Percentiles rank a stretch among this genome's conserved stretches.
Evolutionary conservation across 2,888 invertebrate species (phyloP).

Genomic region (Drosophila mimetica): DNA sequence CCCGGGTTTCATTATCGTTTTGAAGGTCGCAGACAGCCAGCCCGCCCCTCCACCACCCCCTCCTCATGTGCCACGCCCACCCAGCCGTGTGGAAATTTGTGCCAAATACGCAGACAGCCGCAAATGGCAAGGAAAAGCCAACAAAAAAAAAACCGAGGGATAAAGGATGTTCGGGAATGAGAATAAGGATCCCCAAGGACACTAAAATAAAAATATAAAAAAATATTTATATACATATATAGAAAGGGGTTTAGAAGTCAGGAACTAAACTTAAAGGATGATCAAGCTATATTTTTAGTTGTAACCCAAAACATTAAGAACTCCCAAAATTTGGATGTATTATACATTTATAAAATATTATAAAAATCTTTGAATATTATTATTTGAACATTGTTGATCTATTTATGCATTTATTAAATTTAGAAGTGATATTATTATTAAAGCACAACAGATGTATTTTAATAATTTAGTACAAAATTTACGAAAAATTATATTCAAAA

Average conservation of each 20-base stretch:
- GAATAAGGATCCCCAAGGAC: neutral
- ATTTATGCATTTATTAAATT: no score
- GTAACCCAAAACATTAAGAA: no score
- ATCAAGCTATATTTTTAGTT: no score
- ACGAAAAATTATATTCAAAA: no score
- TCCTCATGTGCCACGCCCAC: neutral
- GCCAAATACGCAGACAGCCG: constrained; percentile 58
- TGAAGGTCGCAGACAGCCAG: constrained; percentile 68
- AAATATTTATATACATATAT: neutral
- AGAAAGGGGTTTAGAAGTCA: neutral
- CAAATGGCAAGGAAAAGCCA: constrained; percentile 20
- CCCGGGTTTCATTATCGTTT: constrained; percentile 46
- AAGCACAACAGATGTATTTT: no score
- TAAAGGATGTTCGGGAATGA: neutral
- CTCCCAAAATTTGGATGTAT: no score
- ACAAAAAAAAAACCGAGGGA: neutral
- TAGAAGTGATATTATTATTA: no score
- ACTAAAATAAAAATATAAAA: neutral
- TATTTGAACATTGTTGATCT: no score
- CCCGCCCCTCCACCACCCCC: constrained; percentile 4
- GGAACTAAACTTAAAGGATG: no score
- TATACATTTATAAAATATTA: no score
- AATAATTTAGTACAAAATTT: no score
- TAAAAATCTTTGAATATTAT: no score
- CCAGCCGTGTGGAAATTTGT: constrained; percentile 28